A percentile compares a stretch with the other conserved stretches of the same genome.
Conservation (phyloP, 2,113 vertebrate genomes). For the Pan paniscus region DNA sequence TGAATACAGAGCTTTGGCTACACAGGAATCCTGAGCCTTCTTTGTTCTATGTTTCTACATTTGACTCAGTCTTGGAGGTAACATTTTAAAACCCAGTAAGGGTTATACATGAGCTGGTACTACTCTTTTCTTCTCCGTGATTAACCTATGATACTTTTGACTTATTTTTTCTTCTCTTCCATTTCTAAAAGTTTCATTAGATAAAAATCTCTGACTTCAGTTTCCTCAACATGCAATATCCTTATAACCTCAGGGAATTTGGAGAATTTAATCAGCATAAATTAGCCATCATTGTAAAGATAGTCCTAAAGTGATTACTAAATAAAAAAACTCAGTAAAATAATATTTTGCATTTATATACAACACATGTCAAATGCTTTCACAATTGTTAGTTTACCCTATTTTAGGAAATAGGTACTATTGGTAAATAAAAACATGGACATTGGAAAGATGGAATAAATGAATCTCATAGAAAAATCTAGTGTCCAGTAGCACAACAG, state of each 20-base stretch:
- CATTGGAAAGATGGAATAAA: background rate
- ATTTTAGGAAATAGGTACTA: background rate
- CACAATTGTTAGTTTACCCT: background rate
- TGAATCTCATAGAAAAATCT: background rate
- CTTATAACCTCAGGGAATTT: background rate
- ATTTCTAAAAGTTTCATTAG: background rate
- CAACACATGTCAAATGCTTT: background rate
- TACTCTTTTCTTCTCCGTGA: background rate
- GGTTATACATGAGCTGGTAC: background rate
- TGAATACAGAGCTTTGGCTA: background rate
- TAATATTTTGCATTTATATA: background rate
- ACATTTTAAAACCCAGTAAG: background rate
- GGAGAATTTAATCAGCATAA: background rate
- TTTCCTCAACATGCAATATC: background rate
- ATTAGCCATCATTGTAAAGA: background rate
- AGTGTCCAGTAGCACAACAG: background rate
- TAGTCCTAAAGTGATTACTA: background rate
- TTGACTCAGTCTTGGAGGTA: background rate
- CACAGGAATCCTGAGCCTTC: accelerated
- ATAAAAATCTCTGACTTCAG: background rate
- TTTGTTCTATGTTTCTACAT: background rate
- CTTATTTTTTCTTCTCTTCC: background rate
- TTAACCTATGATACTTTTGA: background rate
- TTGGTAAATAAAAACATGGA: background rate
- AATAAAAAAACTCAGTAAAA: background rate